phyloP scores from a whole-genome alignment of 1,140 invertebrate genomes.

The Lepeophtheirus salmonis region DNA sequence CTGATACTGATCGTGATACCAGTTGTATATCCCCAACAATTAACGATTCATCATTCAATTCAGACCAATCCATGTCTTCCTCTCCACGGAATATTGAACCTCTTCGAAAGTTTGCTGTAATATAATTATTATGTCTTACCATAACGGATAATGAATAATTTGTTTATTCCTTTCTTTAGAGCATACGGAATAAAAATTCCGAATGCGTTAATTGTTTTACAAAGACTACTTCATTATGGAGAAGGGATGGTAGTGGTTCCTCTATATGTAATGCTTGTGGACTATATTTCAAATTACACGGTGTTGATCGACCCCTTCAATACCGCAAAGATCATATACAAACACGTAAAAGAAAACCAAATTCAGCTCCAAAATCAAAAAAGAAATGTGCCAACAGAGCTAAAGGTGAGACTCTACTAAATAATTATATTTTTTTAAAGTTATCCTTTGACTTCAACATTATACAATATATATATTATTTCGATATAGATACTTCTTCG shows the following conservation, averaged over 20 bases:
- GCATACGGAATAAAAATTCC: not conserved
- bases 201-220: not conserved
- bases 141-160: not conserved
- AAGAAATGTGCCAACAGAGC: not conserved
- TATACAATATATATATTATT: not conserved
- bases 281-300: slow-evolving; percentile 92
- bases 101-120: not conserved
- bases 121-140: not conserved
- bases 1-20: not conserved
- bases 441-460: not conserved
- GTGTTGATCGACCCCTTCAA: slow-evolving; percentile 65
- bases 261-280: slow-evolving; percentile 94
- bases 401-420: slow-evolving; percentile 5
- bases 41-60: not conserved
- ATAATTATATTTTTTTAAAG: too few species aligned
- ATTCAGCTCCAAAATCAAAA: slow-evolving; percentile 29
- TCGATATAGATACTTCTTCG: not conserved
- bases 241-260: not conserved
- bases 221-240: not conserved
- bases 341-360: slow-evolving; percentile 82
- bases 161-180: not conserved
- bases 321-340: slow-evolving; percentile 95
- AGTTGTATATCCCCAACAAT: not conserved
- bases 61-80: not conserved
- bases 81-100: not conserved